Evolutionary conservation across 2,113 vertebrate species (phyloP).

Genomic region (Vireo altiloquus): DNA sequence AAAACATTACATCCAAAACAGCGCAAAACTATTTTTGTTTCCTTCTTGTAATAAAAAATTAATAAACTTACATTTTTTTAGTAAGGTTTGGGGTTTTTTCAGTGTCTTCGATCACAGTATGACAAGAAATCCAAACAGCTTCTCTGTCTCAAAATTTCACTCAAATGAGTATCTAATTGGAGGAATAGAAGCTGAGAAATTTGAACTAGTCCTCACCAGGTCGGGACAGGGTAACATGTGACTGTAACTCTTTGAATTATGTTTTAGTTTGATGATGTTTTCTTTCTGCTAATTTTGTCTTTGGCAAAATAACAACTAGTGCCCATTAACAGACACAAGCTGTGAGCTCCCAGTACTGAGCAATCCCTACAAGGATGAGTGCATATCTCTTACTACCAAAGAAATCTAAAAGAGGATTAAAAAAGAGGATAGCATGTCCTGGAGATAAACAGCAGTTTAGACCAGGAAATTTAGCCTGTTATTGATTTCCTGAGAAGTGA

Average conservation of each 20-base stretch:
- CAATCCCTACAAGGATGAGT: neutral
- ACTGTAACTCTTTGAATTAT: neutral
- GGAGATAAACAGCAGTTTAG: neutral
- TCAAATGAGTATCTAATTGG: neutral
- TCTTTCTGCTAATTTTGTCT: neutral
- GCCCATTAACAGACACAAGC: neutral
- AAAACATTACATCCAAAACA: neutral
- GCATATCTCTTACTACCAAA: neutral
- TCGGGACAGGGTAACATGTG: rapidly evolving
- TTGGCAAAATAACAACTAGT: neutral
- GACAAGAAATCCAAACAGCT: neutral
- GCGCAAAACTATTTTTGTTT: neutral
- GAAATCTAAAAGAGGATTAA: neutral
- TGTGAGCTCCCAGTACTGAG: neutral
- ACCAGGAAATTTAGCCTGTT: neutral
- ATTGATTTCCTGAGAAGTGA: neutral
- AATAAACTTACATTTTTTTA: neutral
- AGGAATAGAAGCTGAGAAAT: neutral
- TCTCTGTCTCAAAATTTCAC: neutral
- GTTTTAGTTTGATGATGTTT: neutral
- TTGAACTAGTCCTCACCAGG: neutral
- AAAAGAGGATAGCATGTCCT: neutral
- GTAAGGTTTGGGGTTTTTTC: neutral
- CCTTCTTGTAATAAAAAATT: neutral
- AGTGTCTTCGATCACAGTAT: neutral